Conservation (phyloP, 1,140 invertebrate species). For the Drosophila sp. region DNA sequence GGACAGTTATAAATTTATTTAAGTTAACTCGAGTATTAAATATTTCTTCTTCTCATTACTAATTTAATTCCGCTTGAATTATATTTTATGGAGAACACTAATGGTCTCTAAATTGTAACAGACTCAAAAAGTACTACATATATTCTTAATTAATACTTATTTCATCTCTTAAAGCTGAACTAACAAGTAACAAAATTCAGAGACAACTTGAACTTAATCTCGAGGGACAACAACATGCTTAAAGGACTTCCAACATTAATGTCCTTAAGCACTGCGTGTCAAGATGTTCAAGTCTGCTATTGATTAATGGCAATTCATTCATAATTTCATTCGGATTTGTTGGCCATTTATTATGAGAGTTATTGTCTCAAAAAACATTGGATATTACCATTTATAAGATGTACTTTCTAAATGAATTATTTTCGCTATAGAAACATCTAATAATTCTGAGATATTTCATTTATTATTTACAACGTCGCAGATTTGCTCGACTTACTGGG, state of each 20-base stretch:
- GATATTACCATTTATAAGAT: neutral
- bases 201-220: neutral
- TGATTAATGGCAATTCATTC: neutral
- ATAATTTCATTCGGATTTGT: neutral
- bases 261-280: neutral
- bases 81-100: too few relatives aligned
- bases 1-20: too few relatives aligned
- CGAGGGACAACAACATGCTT: neutral
- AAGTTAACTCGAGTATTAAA: too few relatives aligned
- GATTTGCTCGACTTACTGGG: neutral
- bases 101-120: too few relatives aligned
- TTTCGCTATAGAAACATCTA: neutral
- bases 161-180: neutral
- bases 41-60: too few relatives aligned
- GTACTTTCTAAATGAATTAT: neutral
- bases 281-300: neutral
- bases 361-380: slow-evolving; percentile 1
- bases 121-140: too few relatives aligned
- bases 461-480: slow-evolving; percentile 22
- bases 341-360: neutral
- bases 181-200: neutral
- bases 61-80: too few relatives aligned
- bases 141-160: too few relatives aligned
- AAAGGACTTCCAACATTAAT: neutral
- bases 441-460: slow-evolving; percentile 23